Conservation (phyloP, 2,113 vertebrate genomes). For the Miniopterus natalensis region DNA sequence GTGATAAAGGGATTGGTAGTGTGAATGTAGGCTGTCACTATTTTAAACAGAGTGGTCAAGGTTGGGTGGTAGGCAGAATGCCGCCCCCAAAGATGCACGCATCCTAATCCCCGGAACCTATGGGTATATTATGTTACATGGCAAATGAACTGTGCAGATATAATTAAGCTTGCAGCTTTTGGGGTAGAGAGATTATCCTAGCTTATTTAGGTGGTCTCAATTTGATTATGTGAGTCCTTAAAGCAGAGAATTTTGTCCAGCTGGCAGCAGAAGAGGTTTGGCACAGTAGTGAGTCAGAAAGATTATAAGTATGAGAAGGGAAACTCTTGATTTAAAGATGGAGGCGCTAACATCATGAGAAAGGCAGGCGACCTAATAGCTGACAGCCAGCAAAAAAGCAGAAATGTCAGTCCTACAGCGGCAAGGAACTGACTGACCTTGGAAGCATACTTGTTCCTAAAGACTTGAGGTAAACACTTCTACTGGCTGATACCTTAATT, state of each 20-base stretch:
- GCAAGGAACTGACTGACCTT: background rate
- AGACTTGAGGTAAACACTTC: background rate
- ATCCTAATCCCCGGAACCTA: background rate
- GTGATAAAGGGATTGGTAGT: background rate
- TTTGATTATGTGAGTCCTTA: background rate
- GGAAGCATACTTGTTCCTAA: background rate
- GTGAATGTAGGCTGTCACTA: background rate
- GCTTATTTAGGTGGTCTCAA: too few species aligned
- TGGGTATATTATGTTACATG: background rate
- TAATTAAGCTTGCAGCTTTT: background rate
- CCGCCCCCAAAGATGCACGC: too few species aligned
- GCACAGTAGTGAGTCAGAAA: background rate
- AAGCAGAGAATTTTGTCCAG: background rate
- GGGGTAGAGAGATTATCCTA: background rate
- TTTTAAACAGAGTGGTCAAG: background rate
- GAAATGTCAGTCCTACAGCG: background rate
- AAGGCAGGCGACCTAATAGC: background rate
- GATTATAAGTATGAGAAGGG: background rate
- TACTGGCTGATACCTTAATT: background rate
- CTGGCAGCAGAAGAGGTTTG: background rate
- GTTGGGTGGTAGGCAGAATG: background rate
- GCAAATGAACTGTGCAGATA: background rate
- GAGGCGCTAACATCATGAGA: background rate
- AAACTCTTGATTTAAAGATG: background rate
- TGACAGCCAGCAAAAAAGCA: background rate